phyloP scores from a whole-genome alignment of 2,888 invertebrate genomes.

The Acrocyrtus sp. region DNA sequence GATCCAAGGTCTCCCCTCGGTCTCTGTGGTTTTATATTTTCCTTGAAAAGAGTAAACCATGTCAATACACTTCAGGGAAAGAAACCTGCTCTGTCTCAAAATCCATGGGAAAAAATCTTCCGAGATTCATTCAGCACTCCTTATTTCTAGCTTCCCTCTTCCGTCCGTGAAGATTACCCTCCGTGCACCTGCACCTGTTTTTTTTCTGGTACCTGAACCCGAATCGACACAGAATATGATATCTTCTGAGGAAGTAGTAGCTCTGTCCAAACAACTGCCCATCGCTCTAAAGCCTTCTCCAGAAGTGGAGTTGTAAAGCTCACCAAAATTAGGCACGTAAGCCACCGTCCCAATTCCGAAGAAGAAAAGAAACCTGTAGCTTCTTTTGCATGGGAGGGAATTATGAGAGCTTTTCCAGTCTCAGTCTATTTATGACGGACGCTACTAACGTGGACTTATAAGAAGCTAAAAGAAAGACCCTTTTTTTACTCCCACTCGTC shows the following conservation, averaged over 20 bases:
- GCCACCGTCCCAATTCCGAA: background rate
- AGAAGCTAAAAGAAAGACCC: too few species aligned
- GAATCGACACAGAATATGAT: background rate
- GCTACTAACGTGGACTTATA: too few species aligned
- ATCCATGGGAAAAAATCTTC: constrained; percentile 25
- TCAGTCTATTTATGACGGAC: too few species aligned
- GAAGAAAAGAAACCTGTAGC: background rate
- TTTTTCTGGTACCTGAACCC: background rate
- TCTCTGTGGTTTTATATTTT: constrained; percentile 2
- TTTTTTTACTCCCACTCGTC: too few species aligned
- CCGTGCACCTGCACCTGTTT: constrained; percentile 32
- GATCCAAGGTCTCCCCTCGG: constrained; percentile 18
- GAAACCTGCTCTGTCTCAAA: background rate
- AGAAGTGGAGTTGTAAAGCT: too few species aligned
- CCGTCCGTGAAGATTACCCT: too few species aligned
- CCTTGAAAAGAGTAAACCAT: constrained; percentile 12
- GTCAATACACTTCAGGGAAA: constrained; percentile 24
- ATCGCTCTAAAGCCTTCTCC: background rate
- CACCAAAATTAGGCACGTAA: background rate
- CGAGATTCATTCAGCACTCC: too few species aligned
- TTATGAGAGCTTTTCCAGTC: too few species aligned
- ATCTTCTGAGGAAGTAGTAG: background rate
- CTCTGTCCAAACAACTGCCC: background rate
- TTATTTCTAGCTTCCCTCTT: too few species aligned
- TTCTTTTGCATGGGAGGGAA: background rate